Percentiles rank a stretch among this genome's conserved stretches.
Evolutionary conservation across 2,888 invertebrate genomes (phyloP).

Genomic region (Hedya salicella): DNA sequence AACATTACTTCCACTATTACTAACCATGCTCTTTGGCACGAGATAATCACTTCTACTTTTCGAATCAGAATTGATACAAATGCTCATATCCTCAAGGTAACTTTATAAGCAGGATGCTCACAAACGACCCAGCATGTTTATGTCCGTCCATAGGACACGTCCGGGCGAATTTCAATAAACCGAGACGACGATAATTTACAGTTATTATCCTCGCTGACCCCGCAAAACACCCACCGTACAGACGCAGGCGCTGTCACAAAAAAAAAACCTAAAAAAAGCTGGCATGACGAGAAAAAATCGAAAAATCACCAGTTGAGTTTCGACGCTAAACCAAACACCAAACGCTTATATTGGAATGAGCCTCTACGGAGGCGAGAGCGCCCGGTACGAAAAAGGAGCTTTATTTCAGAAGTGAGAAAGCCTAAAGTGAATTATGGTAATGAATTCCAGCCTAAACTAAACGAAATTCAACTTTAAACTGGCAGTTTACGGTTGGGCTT

Average conservation of each 20-base stretch:
- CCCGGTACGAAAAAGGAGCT: slow-evolving; percentile 77
- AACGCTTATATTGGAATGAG: slow-evolving; percentile 52
- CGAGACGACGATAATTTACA: slow-evolving; percentile 81
- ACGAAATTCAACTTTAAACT: slow-evolving; percentile 52
- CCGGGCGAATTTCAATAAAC: slow-evolving; percentile 80
- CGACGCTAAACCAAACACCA: slow-evolving; percentile 54
- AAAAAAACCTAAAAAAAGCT: slow-evolving; percentile 78
- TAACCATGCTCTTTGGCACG: no score
- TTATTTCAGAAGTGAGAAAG: slow-evolving; percentile 83
- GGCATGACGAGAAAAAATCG: slow-evolving; percentile 78
- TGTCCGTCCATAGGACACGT: slow-evolving; percentile 57
- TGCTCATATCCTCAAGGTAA: not conserved
- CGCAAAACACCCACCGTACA: slow-evolving; percentile 82
- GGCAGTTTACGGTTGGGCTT: slow-evolving; percentile 57
- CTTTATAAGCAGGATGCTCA: slow-evolving; percentile 19
- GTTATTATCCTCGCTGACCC: slow-evolving; percentile 84
- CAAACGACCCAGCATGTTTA: slow-evolving; percentile 27
- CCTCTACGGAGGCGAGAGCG: slow-evolving; percentile 56
- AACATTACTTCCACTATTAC: no score
- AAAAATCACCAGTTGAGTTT: slow-evolving; percentile 52
- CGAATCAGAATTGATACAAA: no score
- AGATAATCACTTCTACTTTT: no score
- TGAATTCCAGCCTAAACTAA: slow-evolving; percentile 51
- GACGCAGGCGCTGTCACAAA: slow-evolving; percentile 77
- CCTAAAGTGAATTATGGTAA: slow-evolving; percentile 81